Evolutionary conservation across 23 tunicate genomes (phyloP), one percentile per base, ranked within the genome.

Genomic region (Phallusia fumigata): DNA sequence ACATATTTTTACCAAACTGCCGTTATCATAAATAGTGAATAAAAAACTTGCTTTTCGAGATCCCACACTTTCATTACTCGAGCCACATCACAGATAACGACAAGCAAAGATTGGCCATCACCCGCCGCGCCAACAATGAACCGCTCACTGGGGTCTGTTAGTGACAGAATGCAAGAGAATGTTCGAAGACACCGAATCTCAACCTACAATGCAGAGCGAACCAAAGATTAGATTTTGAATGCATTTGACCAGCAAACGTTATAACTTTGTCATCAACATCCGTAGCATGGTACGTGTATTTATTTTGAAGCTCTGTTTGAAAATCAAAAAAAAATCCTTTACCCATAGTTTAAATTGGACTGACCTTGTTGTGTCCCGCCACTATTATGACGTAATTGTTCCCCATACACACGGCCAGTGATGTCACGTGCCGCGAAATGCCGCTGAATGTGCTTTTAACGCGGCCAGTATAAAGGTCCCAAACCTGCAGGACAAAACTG

Each of bases 31-130:
- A n/a, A n/a, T n/a, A n/a, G n/a, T 53, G 74, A 65, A 65, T 8
- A 30, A 28, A 40, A 40, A 40, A 49, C 85, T 75, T 72, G 88
- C 98, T 86, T 94, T 72, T 94, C 89, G 73, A 94, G 45, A 44
- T 86, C 88, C 98, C 98, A 94, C 15, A 86, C 90, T 85, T 85
- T 79, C 75, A 94, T 79, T 24, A 47, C 76, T 64, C 83, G 78
- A 28, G 79, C 19, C 19, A 44, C 5, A 44, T 84, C 50, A 35
- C 52, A 79, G 18, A 85, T 32, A 10, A 89, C 65, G 19, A 87
- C 88, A 47, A 94, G 76, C 0, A 86, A 69, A 24, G 76, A 30
- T 36, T 69, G 83, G 3, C 90, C 90, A 35, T 94, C 98, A 2
- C 89, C 87, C 0, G 88, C 86, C 0, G 87, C 83, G 10, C 90